These are phyloP conservation scores for Orthonyx spaldingii DNA, from an alignment of 2,113 vertebrate genomes.

Conservation along the genomic window DNA sequence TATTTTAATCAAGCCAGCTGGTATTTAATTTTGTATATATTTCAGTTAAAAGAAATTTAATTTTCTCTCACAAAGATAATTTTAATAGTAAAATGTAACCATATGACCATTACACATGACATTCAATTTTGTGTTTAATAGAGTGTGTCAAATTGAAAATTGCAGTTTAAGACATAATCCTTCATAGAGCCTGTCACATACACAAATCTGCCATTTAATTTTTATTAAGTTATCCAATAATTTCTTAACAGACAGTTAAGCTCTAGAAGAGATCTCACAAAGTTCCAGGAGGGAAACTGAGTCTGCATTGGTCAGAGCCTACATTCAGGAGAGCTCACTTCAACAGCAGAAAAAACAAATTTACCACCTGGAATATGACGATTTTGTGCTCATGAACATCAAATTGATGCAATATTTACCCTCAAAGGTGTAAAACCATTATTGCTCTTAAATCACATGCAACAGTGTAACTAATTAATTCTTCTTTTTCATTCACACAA, in stretches of 20 bases:
- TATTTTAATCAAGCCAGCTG: not conserved
- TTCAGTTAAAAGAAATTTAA: constrained; percentile 24
- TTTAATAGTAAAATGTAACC: constrained; percentile 18
- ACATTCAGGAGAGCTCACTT: not conserved
- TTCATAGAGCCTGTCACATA: constrained; percentile 5
- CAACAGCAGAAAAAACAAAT: not conserved
- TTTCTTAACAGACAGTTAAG: constrained; percentile 9
- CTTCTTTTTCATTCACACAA: not conserved
- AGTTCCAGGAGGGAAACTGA: not conserved
- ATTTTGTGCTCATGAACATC: not conserved
- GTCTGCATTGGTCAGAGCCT: not conserved
- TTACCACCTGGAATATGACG: not conserved
- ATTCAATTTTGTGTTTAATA: constrained; percentile 44
- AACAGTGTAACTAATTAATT: not conserved
- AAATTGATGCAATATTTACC: not conserved
- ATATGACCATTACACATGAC: constrained; percentile 8
- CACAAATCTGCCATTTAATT: constrained; percentile 29
- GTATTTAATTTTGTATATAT: constrained; percentile 35
- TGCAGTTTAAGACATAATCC: constrained; percentile 40
- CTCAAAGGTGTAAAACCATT: not conserved
- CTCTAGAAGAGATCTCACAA: not conserved
- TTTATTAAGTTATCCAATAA: constrained; percentile 27
- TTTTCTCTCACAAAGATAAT: constrained; percentile 30
- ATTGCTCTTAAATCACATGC: not conserved
- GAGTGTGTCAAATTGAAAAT: constrained; percentile 45